Conservation (phyloP, 1,140 invertebrate genomes). For the Hyles vespertilio region DNA sequence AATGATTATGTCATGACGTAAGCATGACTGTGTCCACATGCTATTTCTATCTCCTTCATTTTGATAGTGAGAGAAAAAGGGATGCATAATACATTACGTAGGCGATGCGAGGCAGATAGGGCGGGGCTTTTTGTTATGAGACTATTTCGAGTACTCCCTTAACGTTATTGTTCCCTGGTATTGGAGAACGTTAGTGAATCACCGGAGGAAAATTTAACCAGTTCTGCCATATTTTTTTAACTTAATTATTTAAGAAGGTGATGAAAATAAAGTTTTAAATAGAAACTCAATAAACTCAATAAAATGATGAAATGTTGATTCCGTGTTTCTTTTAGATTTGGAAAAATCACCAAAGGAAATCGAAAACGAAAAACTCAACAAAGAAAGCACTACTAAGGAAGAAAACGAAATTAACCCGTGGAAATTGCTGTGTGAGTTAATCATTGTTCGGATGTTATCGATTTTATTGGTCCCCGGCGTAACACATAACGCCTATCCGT, state of each 20-base stretch:
- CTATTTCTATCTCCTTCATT: no score
- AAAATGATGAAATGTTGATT: not conserved
- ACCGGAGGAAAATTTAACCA: not conserved
- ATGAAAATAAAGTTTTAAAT: no score
- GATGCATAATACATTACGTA: no score
- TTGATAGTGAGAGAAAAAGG: no score
- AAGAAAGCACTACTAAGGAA: not conserved
- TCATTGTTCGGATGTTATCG: not conserved
- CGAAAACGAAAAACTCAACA: slow-evolving; percentile 13
- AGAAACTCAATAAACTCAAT: no score
- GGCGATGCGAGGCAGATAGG: no score
- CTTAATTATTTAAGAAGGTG: no score
- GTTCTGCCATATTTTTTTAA: no score
- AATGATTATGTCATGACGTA: no score
- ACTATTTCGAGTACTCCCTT: not conserved
- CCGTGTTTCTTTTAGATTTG: slow-evolving; percentile 1
- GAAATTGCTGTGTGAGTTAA: slow-evolving; percentile 16
- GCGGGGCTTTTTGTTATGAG: no score
- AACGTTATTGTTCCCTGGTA: slow-evolving; percentile 8
- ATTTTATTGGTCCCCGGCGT: not conserved
- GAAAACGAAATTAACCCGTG: slow-evolving; percentile 2
- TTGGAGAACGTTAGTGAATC: not conserved
- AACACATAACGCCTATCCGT: not conserved
- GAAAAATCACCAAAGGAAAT: not conserved
- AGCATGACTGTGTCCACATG: no score